Base-by-base conservation (phyloP, 2,888 invertebrate species). In the Mellilla xanthometata region DNA sequence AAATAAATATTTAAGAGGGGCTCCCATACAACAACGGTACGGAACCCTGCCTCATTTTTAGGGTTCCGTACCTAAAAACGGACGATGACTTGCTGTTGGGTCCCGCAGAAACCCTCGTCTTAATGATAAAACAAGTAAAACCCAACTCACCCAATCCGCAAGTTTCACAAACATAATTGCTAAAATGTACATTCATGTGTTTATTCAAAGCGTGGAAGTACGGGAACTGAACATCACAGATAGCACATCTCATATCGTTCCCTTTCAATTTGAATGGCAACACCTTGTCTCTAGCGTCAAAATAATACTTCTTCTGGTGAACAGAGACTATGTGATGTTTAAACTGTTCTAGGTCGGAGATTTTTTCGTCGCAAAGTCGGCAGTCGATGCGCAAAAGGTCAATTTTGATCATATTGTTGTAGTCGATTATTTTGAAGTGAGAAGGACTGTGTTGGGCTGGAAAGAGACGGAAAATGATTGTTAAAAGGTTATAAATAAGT, bases 121-220 rank as follows among this genome's bases (percentile, higher is more conserved):
- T n/a, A n/a, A n/a, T n/a, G n/a, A n/a, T n/a, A n/a, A n/a, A n/a
- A n/a, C n/a, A n/a, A n/a, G n/a, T n/a, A n/a, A n/a, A n/a, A n/a
- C n/a, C n/a, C n/a, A 13, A 63, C 71, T 71, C 19, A 38, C 87
- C 86, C 6, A 87, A 36, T 0, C 87, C 87, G 12, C 87, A 86
- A 0, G 81, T 81, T 28, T 88, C 86, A 15, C 86, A 88, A 1
- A 87, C 83, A 56, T 76, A 86, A 35, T 87, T 88, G 48, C 80
- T 82, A 11, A 70, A 88, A 56, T 88, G 88, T 2, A 73, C 80
- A 12, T 87, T 85, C 87, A 88, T 88, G 43, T 88, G 88, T 3
- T 81, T 84, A 39, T 88, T 87, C 12, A 88, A 45, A 0, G 87
- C 85, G 36, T 88, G 87, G 31, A 88, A 87, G 12, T 84, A 86